Evolutionary conservation across 2,888 invertebrate species (phyloP), one percentile per base, ranked within the genome.

Genomic region (Dryadula phaetusa): DNA sequence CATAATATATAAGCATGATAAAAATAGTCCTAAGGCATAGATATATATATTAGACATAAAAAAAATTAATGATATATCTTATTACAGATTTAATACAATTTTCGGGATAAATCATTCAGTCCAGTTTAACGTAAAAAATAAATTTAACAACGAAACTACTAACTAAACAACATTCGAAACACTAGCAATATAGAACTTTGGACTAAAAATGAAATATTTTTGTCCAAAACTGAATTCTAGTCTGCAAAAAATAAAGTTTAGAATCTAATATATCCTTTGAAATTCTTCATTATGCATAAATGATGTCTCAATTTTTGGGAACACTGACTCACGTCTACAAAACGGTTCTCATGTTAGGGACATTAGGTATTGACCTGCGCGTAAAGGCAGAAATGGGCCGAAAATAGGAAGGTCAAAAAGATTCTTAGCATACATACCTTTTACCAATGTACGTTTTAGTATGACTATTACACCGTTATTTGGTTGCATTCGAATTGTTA

Each of bases 341-440:
- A 66, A 66, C 53, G 63, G 42, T 54, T 44, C 42, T 66, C 60
- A 63, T 69, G 64, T 56, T 42, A 37, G 54, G 63, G 47, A 63
- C 54, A 63, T 70, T 69, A 54, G 53, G 47, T 64, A 64, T 65
- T 46, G 62, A 64, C 64, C 67, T 62, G 42, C 14, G 20, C 20
- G 40, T 54, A 70, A 64, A 56, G 53, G 62, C 37, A 49, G 52
- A 62, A 69, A 53, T 58, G 65, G 20, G 12, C 20, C 47, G 64
- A 53, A 61, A 61, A 52, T 67, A 60, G 46, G 37, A 64, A 58
- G 52, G 66, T 69, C 62, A 47, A 69, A 69, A 53, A 58, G 52
- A 69, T 69, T 53, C 62, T 63, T 66, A 66, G 62, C 46, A 69
- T 62, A 62, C 52, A 46, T 66, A 66, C 62, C 44, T 65, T 52